Base-by-base conservation (phyloP, 2,888 invertebrate species). In the Monopis laevigella region DNA sequence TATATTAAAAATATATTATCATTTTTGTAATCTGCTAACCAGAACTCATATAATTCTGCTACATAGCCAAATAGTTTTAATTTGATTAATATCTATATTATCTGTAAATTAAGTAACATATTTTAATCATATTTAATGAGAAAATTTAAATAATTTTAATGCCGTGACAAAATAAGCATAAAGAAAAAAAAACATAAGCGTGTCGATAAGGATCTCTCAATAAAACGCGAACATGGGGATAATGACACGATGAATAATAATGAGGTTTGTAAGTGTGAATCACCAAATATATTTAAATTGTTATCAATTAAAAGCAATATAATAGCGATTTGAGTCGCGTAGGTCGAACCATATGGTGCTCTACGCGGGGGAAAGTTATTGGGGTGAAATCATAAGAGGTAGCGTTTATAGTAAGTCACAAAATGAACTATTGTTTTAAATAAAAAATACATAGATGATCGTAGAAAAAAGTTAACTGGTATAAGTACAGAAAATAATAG, bases 291-390 rank as follows among this genome's bases (percentile, higher is more conserved):
- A 78, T 80, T 78, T 80, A 78, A 78, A 80, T 80, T 80, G 80
- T 80, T 80, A 80, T 80, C 80, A 80, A 80, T 80, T 78, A 80
- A 80, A 80, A 78, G 77, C 74, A 80, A 78, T 80, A 77, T 77
- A 80, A 78, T 78, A 75, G 73, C 78, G 77, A 78, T 80, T 73
- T 69, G 63, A 74, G 74, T 65, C 58, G 69, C 66, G 67, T 62
- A 65, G 69, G 59, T 58, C 58, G 45, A 52, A 53, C 78, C 78
- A 78, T 78, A 78, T 78, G 78, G 71, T 49, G 66, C 51, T 55
- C 56, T 53, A 69, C 69, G 71, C 69, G 71, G 62, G 39, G 64
- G 57, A 36, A 19, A 12, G 12, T 16, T 16, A 11, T 36, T 3
- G 7, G 3, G 19, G 10, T 2, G 19, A 3, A 12, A 10, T 36